Conservation (phyloP, 1,140 invertebrate genomes). For the Eumeta japonica region DNA sequence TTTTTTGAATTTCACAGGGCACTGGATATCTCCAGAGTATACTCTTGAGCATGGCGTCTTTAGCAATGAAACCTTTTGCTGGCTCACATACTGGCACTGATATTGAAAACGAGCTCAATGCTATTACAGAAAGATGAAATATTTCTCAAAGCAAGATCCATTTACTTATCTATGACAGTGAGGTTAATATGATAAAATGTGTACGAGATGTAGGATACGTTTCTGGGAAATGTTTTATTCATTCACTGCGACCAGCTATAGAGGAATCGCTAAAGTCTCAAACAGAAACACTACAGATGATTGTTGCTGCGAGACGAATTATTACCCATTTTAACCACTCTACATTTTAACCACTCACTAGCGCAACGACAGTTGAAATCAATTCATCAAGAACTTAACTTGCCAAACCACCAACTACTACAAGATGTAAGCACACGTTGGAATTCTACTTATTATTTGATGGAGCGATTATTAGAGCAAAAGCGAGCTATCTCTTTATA, state of each 20-base stretch:
- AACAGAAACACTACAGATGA: conserved; percentile 15
- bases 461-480: too few species aligned
- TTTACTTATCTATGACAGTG: too few species aligned
- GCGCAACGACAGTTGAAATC: conserved; percentile 21
- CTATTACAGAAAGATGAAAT: conserved; percentile 16
- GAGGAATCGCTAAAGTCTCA: conserved; percentile 15
- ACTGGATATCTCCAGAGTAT: conserved; percentile 21
- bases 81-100: conserved; percentile 17
- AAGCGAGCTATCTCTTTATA: conserved; percentile 26
- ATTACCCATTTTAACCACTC: conserved; percentile 25
- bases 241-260: conserved; percentile 18
- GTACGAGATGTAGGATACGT: conserved; percentile 15
- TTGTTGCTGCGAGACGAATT: conserved; percentile 17
- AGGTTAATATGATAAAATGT: conserved; percentile 27
- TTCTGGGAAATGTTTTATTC: conserved; percentile 24
- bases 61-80: conserved; percentile 21
- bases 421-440: conserved; percentile 23
- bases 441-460: too few species aligned
- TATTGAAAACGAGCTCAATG: too few species aligned
- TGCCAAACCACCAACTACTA: conserved; percentile 24
- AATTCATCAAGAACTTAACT: conserved; percentile 17
- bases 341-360: too few species aligned
- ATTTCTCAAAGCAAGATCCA: conserved; percentile 18
- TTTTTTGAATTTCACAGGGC: conserved; percentile 27
- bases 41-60: conserved; percentile 20